Base-by-base conservation (phyloP, 2,797 vertebrate genomes). In the Protosalanx chinensis region DNA sequence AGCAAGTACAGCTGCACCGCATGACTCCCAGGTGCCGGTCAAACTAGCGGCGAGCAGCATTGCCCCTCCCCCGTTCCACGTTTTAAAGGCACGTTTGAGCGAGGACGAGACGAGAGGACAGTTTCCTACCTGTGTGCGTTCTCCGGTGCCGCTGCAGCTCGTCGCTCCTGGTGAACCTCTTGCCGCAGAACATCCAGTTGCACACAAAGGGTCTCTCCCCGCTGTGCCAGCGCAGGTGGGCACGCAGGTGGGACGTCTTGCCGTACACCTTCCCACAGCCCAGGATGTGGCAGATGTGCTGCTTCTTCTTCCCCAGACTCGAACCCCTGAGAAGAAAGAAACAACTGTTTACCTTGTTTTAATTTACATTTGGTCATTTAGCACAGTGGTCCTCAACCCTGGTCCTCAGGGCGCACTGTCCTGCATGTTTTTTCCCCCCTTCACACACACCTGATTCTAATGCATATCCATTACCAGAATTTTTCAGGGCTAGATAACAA, bases 161-260 rank as follows among this genome's bases (percentile, higher is more conserved):
- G 85, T 99, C 98, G 0, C 97, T 98, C 88, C 97, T 91, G 64
- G 97, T 99, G 91, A 99, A 99, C 76, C 96, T 95, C 89, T 99
- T 98, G 65, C 97, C 97, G 79, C 97, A 99, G 91, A 95, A 98
- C 94, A 96, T 96, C 97, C 97, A 99, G 74, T 93, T 98, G 91
- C 97, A 99, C 82, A 98, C 92, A 82, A 99, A 99, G 1, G 98
- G 98, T 53, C 98, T 93, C 86, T 99, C 98, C 53, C 98, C 98
- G 49, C 97, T 98, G 93, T 99, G 98, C 98, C 98, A 99, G 84
- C 98, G 96, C 81, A 99, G 94, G 85, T 99, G 98, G 83, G 98
- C 98, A 86, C 97, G 92, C 76, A 99, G 91, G 73, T 99, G 97
- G 66, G 97, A 99, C 13, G 97, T 99, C 81, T 99, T 98, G 70